Percentiles rank a stretch among this genome's conserved stretches.
phyloP scores from a whole-genome alignment of 2,113 vertebrate genomes.

The Leptocoma aspasia region DNA sequence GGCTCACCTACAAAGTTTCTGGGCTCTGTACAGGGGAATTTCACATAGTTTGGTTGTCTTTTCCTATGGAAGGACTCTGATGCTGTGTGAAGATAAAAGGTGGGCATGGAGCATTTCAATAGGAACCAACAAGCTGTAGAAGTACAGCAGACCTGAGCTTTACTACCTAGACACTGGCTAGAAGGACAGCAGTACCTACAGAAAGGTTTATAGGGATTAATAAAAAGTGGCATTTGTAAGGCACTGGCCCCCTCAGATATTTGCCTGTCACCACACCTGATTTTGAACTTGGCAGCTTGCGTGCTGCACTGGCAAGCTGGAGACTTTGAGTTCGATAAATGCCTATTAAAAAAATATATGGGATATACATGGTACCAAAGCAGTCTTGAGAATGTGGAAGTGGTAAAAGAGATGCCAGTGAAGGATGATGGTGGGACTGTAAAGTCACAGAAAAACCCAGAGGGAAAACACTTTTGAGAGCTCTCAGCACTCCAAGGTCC shows the following conservation, averaged over 20 bases:
- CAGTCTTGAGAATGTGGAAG: background rate
- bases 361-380: background rate
- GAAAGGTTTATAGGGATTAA: background rate
- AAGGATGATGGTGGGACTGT: background rate
- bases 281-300: background rate
- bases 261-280: background rate
- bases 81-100: background rate
- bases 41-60: background rate
- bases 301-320: background rate
- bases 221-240: background rate
- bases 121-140: background rate
- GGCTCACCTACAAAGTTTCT: background rate
- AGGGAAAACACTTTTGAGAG: background rate
- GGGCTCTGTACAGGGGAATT: background rate
- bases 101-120: background rate
- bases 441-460: background rate
- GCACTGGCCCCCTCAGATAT: background rate
- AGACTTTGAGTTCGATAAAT: background rate
- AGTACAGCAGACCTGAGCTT: too few species aligned
- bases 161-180: too few species aligned
- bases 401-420: background rate
- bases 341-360: background rate
- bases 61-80: background rate
- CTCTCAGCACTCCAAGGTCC: background rate
- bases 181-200: background rate